phyloP scores from a whole-genome alignment of 2,888 invertebrate species.

The Molanna angustata region DNA sequence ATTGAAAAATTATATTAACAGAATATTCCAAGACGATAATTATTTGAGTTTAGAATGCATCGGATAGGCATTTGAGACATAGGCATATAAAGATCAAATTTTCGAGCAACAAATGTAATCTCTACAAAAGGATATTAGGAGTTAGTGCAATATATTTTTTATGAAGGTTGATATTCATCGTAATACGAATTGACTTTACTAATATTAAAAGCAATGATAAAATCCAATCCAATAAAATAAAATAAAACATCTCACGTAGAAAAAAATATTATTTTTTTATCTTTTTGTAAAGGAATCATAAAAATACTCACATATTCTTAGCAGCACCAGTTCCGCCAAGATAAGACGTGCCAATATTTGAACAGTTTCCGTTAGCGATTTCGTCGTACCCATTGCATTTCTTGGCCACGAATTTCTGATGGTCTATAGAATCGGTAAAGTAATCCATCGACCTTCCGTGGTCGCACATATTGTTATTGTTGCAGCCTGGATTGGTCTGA shows the following conservation, averaged over 20 bases:
- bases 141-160: too few species aligned
- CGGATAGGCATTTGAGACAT: too few species aligned
- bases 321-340: conserved; percentile 28
- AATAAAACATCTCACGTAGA: too few species aligned
- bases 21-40: too few species aligned
- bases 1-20: too few species aligned
- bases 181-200: too few species aligned
- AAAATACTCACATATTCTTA: conserved; percentile 36
- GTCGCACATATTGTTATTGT: conserved; percentile 33
- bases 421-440: conserved; percentile 30
- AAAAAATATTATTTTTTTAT: conserved; percentile 2
- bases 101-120: background rate
- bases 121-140: too few species aligned
- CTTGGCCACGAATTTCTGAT: conserved; percentile 29
- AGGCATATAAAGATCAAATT: background rate
- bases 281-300: background rate
- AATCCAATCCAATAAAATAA: too few species aligned
- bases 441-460: conserved; percentile 31
- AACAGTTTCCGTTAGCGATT: conserved; percentile 23
- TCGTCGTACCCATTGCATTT: conserved; percentile 29
- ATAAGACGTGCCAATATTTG: conserved; percentile 17
- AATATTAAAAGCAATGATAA: too few species aligned
- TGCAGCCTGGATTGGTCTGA: conserved; percentile 29
- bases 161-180: too few species aligned
- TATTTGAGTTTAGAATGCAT: too few species aligned